Evolutionary conservation across 1,140 invertebrate species (phyloP), one percentile per base, ranked within the genome.

Genomic region (Drosophila aff.): DNA sequence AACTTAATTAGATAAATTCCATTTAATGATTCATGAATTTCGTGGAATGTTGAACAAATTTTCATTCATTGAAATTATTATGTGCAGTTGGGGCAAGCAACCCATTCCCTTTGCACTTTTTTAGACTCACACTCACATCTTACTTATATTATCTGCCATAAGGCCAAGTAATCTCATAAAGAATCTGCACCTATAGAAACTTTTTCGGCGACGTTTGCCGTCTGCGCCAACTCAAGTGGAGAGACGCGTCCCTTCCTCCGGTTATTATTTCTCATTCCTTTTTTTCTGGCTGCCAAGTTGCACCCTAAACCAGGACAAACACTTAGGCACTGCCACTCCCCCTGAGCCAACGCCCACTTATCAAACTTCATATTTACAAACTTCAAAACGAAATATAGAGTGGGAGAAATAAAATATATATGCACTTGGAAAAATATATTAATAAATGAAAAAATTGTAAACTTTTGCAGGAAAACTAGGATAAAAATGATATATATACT

Each of bases 341-440:
- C 21, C n/a, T 7, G 46, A 50, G 40, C 75, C 53, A 46, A 49
- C 79, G 59, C 65, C 83, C 80, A 89, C 84, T 87, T 87, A 89
- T 83, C 84, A 89, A 83, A 87, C 76, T 87, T 87, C 73, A 87
- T 87, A 87, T 87, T 87, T 87, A 89, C 84, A 74, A 81, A 89
- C 72, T 89, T 62, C 66, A 55, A 23, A 21, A 52, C 23, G 50
- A 60, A 44, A 43, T 23, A 76, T 23, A 33, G 43, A 46, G 31
- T 33, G 52, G 21, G 69, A 21, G 23, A 71, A 50, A 21, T 23
- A 6, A n/a, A 71, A 67, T 55, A 44, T 33, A 23, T 23, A 15
- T 33, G 36, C 44, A 59, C 40, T 2, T n/a, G 28, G 11, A 16
- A 44, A 57, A 62, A 53, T 18, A 18, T 13, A 8, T 4, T 2